These are phyloP conservation scores for Tiliqua scincoides DNA, from an alignment of 2,113 vertebrate genomes.

Conservation along the genomic window DNA sequence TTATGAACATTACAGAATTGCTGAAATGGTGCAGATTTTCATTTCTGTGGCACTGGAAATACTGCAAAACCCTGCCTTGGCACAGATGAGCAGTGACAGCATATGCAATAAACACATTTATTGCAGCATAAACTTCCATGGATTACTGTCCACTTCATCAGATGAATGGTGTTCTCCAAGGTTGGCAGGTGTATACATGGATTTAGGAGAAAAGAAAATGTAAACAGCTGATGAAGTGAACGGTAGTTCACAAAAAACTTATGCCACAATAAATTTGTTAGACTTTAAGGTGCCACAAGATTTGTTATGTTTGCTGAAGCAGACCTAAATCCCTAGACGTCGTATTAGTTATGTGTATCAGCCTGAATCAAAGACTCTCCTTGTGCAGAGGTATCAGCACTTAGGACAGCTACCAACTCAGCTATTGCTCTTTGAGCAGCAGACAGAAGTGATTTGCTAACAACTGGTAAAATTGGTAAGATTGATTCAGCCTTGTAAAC, in stretches of 20 bases:
- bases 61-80: neutral
- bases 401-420: conserved; percentile 7
- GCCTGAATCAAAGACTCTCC: neutral
- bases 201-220: no score
- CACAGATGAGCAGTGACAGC: neutral
- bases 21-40: neutral
- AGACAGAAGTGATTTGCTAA: neutral
- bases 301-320: no score
- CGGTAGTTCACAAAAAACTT: neutral
- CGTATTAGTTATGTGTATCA: no score
- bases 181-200: no score
- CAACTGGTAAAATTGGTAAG: neutral
- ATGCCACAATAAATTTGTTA: neutral
- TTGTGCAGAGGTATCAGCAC: neutral
- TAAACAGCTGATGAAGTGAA: no score
- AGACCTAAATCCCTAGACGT: no score
- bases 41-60: neutral
- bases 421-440: neutral
- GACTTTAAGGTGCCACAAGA: no score
- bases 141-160: neutral
- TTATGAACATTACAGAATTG: neutral
- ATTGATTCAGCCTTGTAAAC: neutral
- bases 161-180: no score
- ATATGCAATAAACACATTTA: no score
- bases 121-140: neutral